Evolutionary conservation across 2,113 vertebrate genomes (phyloP), one percentile per base, ranked within the genome.

Genomic region (Phalacrocorax carbo): DNA sequence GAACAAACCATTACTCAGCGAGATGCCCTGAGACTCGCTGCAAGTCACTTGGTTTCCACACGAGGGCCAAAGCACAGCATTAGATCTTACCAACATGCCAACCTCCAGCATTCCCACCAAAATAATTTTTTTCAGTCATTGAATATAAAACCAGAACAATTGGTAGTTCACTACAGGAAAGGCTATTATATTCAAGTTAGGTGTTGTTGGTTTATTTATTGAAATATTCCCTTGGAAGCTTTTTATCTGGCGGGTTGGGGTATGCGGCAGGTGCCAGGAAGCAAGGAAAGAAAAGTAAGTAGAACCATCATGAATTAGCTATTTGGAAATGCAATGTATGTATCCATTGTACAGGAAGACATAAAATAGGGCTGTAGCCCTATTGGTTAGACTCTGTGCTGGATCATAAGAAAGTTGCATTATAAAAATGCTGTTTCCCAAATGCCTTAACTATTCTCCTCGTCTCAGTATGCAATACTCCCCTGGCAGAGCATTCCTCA

Each of bases 41-140:
- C 1, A 1, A 42, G 8, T 58, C 69, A 25, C 60, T 30, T 3
- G 6, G 15, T 38, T 84, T 66, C 68, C 46, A 42, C 5, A 7
- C 0, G 1, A 30, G 15, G n/a, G 5, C 26, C 51, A 51, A 15
- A 44, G 4, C 1, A 5, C 36, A 38, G 48, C 19, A 62, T 15
- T 49, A 46, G 19, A 40, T 32, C 30, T 21, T 29, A 38, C 22
- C 46, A 27, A 29, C 3, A 18, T 8, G 17, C n/a, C 19, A 66
- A 13, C 32, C 22, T 49, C n/a, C 46, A 66, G 26, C 23, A 44
- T 44, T 82, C 57, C 48, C 32, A 87, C 27, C 34, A 44, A 68
- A 19, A 83, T 9, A 12, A 8, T 15, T 44, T 2, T 23, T 65
- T 75, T 84, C 32, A 29, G 49, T 34, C 51, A 55, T n/a, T 25